Evolutionary conservation across 2,113 vertebrate genomes (phyloP).

Genomic region (Eonycteris spelaea): DNA sequence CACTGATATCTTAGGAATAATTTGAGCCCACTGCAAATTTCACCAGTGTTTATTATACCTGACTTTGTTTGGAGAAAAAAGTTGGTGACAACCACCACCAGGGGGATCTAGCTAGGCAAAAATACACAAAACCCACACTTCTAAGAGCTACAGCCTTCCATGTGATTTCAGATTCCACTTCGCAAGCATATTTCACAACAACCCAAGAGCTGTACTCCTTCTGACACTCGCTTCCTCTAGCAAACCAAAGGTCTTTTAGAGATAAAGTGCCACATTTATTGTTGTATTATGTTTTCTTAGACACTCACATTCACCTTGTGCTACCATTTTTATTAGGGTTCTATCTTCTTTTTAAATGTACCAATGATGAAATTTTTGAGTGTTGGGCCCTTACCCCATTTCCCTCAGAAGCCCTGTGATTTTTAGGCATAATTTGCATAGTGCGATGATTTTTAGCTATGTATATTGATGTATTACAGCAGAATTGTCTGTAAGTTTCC

Average conservation of each 20-base stretch:
- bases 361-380: neutral
- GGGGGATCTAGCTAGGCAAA: neutral
- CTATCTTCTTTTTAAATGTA: neutral
- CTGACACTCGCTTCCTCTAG: neutral
- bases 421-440: neutral
- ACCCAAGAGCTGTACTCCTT: neutral
- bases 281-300: neutral
- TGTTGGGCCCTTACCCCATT: neutral
- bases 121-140: neutral
- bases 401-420: neutral
- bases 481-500: neutral
- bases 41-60: neutral
- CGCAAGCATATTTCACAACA: neutral
- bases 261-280: neutral
- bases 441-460: neutral
- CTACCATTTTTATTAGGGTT: neutral
- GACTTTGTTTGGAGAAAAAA: neutral
- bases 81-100: neutral
- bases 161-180: neutral
- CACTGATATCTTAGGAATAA: accelerated
- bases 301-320: neutral
- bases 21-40: neutral
- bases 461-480: neutral
- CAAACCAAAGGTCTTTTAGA: neutral
- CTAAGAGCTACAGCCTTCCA: neutral